phyloP scores from a whole-genome alignment of 2,888 invertebrate species.

The Spodoptera picta region DNA sequence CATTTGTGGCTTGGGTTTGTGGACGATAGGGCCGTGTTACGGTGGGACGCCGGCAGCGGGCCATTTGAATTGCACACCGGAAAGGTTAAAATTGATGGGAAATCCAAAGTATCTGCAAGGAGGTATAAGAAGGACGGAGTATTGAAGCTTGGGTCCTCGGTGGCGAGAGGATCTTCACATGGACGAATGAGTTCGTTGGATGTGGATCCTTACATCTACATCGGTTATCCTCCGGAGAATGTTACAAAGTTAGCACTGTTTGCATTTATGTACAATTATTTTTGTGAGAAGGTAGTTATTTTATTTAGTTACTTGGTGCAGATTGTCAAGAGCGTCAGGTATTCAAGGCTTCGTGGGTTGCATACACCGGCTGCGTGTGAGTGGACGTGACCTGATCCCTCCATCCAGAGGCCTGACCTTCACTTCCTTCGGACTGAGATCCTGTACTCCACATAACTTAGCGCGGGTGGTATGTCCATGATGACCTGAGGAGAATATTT shows the following conservation, averaged over 20 bases:
- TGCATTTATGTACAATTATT: background rate
- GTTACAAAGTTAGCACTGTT: constrained; percentile 76
- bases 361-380: constrained; percentile 92
- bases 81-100: constrained; percentile 76
- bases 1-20: constrained; percentile 84
- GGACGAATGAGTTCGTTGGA: constrained; percentile 83
- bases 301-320: constrained; percentile 66
- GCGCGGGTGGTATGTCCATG: constrained; percentile 80
- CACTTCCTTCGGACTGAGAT: constrained; percentile 74
- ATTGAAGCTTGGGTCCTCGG: constrained; percentile 75
- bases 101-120: constrained; percentile 78
- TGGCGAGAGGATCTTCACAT: constrained; percentile 75
- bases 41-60: constrained; percentile 83
- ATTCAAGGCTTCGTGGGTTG: constrained; percentile 94
- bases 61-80: constrained; percentile 77
- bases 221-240: constrained; percentile 81
- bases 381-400: constrained; percentile 88
- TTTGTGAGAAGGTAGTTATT: background rate
- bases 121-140: constrained; percentile 83
- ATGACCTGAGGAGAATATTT: constrained; percentile 13
- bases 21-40: constrained; percentile 75
- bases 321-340: constrained; percentile 93
- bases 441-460: constrained; percentile 82
- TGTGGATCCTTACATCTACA: constrained; percentile 79
- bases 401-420: constrained; percentile 86